Evolutionary conservation across 2,888 invertebrate species (phyloP).

Genomic region (Cosmia trapezina): DNA sequence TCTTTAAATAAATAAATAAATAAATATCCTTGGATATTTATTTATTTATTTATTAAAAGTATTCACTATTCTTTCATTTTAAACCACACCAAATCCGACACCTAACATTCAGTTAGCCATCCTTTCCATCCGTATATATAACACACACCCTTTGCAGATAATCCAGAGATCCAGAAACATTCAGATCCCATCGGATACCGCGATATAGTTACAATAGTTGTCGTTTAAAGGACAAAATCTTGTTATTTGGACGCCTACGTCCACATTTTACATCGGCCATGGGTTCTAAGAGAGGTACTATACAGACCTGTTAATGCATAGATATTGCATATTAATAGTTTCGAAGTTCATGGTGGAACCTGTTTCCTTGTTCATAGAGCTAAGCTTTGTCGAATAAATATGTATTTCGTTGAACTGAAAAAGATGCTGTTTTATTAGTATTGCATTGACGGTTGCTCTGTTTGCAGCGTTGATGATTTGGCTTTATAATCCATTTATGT

Average conservation of each 20-base stretch:
- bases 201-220: conserved; percentile 86
- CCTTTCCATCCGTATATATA: conserved; percentile 39
- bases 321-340: conserved; percentile 49
- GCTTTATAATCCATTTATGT: neutral
- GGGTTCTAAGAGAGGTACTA: conserved; percentile 53
- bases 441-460: neutral
- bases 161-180: conserved; percentile 82
- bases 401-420: too few species aligned
- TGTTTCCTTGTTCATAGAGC: conserved; percentile 24
- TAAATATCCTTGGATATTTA: too few species aligned
- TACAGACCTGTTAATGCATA: conserved; percentile 57
- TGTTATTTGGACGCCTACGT: conserved; percentile 87
- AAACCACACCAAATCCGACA: neutral
- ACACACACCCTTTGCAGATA: conserved; percentile 71
- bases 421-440: neutral
- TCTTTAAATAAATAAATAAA: too few species aligned
- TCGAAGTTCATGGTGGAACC: conserved; percentile 25
- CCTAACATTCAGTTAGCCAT: conserved; percentile 9
- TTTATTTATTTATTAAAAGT: too few species aligned
- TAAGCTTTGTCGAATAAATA: conserved; percentile 13
- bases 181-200: conserved; percentile 81
- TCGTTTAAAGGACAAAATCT: conserved; percentile 89
- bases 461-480: neutral
- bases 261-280: conserved; percentile 77
- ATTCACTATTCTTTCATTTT: too few species aligned